Percentiles rank a stretch among this genome's conserved stretches.
Conservation (phyloP, 2,888 invertebrate genomes). For the Encarsia formosa region DNA sequence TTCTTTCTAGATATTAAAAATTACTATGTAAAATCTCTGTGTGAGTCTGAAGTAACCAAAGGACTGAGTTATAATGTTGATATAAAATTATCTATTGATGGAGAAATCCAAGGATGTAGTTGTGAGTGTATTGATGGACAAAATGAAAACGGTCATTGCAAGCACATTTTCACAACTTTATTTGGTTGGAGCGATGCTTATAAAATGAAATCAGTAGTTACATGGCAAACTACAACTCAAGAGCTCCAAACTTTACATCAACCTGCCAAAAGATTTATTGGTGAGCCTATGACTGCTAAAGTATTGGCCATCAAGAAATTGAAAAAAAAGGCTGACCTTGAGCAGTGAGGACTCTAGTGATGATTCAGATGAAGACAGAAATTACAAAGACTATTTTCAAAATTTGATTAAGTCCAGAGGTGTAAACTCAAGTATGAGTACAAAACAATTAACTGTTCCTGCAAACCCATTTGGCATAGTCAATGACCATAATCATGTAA, state of each 20-base stretch:
- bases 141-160: constrained; percentile 19
- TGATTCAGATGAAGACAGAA: neutral
- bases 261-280: constrained; percentile 11
- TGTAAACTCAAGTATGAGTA: neutral
- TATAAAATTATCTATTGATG: neutral
- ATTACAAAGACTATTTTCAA: constrained; percentile 1
- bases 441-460: too few relatives aligned
- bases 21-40: too few relatives aligned
- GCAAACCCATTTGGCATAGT: too few relatives aligned
- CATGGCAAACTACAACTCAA: constrained; percentile 16
- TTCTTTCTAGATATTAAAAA: too few relatives aligned
- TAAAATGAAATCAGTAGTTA: constrained; percentile 3
- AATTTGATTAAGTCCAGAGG: neutral
- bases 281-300: constrained; percentile 15
- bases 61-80: too few relatives aligned
- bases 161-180: constrained; percentile 19
- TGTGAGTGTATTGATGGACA: constrained; percentile 25
- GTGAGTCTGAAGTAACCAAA: too few relatives aligned
- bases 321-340: neutral
- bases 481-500: too few relatives aligned
- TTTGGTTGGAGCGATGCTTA: constrained; percentile 13
- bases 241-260: constrained; percentile 23
- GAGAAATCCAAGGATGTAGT: neutral
- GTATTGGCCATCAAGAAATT: constrained; percentile 7
- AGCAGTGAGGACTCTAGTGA: neutral